These are phyloP conservation scores for Apostichopus japonicus DNA, from an alignment of 35 echinoderm and acorn worm genomes.

Conservation along the genomic window DNA sequence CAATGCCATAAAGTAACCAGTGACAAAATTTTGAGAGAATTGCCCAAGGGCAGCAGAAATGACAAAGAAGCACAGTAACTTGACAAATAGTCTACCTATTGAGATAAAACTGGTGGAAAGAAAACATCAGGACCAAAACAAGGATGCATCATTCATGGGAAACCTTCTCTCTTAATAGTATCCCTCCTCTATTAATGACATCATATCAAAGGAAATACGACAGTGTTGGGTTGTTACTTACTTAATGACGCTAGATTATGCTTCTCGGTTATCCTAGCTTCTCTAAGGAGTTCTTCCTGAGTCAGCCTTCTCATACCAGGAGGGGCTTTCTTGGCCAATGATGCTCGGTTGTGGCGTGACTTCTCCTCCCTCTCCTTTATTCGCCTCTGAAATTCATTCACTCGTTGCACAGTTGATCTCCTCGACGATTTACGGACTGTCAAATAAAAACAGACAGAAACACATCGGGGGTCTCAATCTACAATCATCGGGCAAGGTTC, in stretches of 20 bases:
- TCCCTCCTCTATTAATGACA: no score
- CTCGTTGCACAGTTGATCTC: constrained; percentile 79
- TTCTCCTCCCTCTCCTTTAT: constrained; percentile 83
- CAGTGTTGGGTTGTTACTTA: constrained; percentile 38
- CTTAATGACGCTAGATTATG: constrained; percentile 82
- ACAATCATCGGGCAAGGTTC: neutral
- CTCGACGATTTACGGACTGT: constrained; percentile 85
- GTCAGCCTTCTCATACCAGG: constrained; percentile 83
- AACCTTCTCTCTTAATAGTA: no score
- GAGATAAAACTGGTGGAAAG: no score
- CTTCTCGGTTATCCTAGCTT: constrained; percentile 88
- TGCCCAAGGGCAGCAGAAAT: no score
- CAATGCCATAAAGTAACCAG: no score
- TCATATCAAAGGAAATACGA: no score
- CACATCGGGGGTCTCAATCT: no score
- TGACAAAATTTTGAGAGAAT: no score
- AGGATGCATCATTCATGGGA: no score
- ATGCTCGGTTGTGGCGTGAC: constrained; percentile 45
- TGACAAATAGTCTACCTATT: no score
- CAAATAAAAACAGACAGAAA: neutral
- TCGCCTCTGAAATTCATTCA: constrained; percentile 79
- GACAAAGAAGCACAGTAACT: no score
- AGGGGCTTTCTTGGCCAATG: constrained; percentile 60
- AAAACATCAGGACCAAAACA: no score
- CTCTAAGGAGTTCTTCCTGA: constrained; percentile 87